phyloP scores from a whole-genome alignment of 2,113 vertebrate genomes.

The Gopherus flavomarginatus region DNA sequence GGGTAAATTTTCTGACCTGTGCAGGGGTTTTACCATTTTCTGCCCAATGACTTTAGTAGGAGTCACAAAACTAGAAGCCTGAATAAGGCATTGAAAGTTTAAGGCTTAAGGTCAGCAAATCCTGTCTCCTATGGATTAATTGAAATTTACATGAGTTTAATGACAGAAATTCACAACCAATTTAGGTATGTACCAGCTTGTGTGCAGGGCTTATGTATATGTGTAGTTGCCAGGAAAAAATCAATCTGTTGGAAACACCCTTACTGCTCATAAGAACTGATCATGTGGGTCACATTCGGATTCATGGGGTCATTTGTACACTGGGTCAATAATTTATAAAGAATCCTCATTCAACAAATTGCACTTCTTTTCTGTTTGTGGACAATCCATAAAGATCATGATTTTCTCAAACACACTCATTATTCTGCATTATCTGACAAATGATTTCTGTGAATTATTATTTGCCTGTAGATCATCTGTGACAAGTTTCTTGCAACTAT shows the following conservation, averaged over 20 bases:
- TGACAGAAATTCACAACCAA: conserved; percentile 44
- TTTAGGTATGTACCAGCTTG: conserved; percentile 59
- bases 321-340: conserved; percentile 47
- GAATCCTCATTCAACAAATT: conserved; percentile 59
- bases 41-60: neutral
- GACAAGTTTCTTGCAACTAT: conserved; percentile 15
- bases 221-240: conserved; percentile 35
- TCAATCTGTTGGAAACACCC: conserved; percentile 22
- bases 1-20: conserved; percentile 16
- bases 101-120: conserved; percentile 49
- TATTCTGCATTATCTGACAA: conserved; percentile 53
- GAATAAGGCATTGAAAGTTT: conserved; percentile 52
- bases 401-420: conserved; percentile 46
- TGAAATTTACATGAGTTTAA: conserved; percentile 38
- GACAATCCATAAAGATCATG: conserved; percentile 45
- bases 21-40: conserved; percentile 2
- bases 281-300: conserved; percentile 45
- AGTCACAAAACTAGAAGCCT: conserved; percentile 24
- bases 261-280: conserved; percentile 36
- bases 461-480: conserved; percentile 23
- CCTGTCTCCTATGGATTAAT: conserved; percentile 27
- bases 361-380: neutral
- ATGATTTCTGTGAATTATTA: conserved; percentile 45
- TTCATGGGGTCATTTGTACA: conserved; percentile 53
- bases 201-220: conserved; percentile 47